A percentile compares a stretch with the other conserved stretches of the same genome.
phyloP scores from a whole-genome alignment of 2,888 invertebrate species.

The Meliscaeva auricollis region DNA sequence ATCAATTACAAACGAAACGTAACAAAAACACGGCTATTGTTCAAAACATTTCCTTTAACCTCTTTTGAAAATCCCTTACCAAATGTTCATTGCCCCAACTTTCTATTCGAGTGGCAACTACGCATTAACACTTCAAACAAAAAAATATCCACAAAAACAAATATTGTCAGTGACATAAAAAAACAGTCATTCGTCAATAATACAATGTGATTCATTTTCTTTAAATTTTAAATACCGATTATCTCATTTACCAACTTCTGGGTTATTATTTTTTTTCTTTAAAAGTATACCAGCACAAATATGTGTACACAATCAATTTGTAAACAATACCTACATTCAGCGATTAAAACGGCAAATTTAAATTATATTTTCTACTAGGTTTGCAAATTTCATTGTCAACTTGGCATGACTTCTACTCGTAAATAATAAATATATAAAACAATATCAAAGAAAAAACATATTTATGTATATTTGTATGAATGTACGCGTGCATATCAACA shows the following conservation, averaged over 20 bases:
- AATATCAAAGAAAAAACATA: neutral
- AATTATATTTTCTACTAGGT: neutral
- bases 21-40: too few relatives aligned
- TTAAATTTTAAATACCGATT: constrained; percentile 7
- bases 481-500: neutral
- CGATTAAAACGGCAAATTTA: neutral
- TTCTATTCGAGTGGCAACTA: too few relatives aligned
- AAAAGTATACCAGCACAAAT: neutral
- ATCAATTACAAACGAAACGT: too few relatives aligned
- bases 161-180: neutral
- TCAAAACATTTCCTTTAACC: too few relatives aligned
- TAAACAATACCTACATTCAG: neutral
- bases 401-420: constrained; percentile 3
- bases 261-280: neutral
- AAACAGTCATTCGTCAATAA: neutral
- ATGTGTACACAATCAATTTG: neutral
- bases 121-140: constrained; percentile 4
- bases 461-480: neutral
- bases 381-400: constrained; percentile 5
- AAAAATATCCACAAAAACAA: neutral
- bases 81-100: too few relatives aligned
- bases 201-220: constrained; percentile 6
- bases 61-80: too few relatives aligned
- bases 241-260: constrained; percentile 9
- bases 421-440: constrained; percentile 2